These are phyloP conservation scores for Paratilapia polleni DNA, from an alignment of 2,113 vertebrate genomes.

Conservation along the genomic window DNA sequence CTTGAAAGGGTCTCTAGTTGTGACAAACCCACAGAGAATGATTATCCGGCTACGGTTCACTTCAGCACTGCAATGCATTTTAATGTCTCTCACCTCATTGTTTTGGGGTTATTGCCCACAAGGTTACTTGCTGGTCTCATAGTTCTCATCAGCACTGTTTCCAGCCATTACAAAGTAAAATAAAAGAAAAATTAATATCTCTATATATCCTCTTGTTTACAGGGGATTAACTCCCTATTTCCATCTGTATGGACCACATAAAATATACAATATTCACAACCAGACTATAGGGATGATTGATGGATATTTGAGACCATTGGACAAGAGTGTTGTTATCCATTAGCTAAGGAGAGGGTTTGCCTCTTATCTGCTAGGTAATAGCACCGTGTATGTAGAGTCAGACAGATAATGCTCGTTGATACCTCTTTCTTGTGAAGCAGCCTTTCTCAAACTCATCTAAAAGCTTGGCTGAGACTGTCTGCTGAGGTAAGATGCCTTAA, in stretches of 20 bases:
- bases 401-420: background rate
- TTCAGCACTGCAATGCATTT: background rate
- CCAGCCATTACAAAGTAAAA: background rate
- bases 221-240: background rate
- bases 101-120: background rate
- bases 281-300: background rate
- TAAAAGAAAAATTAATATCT: background rate
- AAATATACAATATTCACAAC: background rate
- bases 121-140: background rate
- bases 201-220: background rate
- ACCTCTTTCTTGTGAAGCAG: background rate
- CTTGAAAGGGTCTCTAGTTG: background rate
- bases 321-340: slow-evolving; percentile 12
- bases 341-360: slow-evolving; percentile 3
- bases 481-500: slow-evolving; percentile 20
- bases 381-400: background rate
- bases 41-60: background rate
- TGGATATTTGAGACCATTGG: slow-evolving; percentile 1
- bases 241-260: background rate
- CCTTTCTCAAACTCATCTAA: slow-evolving; percentile 33
- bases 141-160: background rate
- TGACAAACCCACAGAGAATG: background rate
- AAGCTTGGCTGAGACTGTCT: background rate
- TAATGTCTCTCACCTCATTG: background rate
- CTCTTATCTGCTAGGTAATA: slow-evolving; percentile 16